phyloP scores from a whole-genome alignment of 1,140 invertebrate genomes.

The Drosophila pseudoobscura region DNA sequence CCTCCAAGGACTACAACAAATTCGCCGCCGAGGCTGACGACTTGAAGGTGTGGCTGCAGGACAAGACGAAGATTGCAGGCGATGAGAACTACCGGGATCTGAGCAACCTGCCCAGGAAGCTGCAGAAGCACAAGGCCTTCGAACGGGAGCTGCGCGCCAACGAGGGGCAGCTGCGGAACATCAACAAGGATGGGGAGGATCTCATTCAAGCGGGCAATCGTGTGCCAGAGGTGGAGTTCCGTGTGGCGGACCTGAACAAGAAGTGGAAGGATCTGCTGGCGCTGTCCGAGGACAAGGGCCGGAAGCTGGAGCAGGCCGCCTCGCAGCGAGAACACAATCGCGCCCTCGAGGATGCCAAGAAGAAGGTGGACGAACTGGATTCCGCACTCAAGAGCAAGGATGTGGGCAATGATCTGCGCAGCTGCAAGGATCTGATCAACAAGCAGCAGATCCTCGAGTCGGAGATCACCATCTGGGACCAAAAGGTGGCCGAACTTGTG shows the following conservation, averaged over 20 bases:
- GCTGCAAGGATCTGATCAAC: constrained; percentile 94
- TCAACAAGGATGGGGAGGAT: constrained; percentile 91
- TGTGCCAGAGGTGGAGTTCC: constrained; percentile 87
- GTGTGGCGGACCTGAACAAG: constrained; percentile 88
- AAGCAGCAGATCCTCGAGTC: constrained; percentile 93
- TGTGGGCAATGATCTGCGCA: constrained; percentile 92
- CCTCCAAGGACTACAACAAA: constrained; percentile 91
- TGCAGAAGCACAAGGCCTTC: constrained; percentile 99
- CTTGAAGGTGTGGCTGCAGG: constrained; percentile 93
- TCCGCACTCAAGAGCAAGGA: constrained; percentile 90
- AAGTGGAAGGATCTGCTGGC: constrained; percentile 89
- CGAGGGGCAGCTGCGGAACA: constrained; percentile 92
- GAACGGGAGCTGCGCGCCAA: constrained; percentile 96
- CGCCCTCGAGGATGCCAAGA: constrained; percentile 91
- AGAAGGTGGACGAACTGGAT: constrained; percentile 92
- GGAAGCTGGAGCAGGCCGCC: constrained; percentile 87
- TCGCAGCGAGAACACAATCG: constrained; percentile 82
- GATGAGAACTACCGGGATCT: constrained; percentile 97
- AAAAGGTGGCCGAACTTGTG: constrained; percentile 90
- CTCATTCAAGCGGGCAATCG: constrained; percentile 89
- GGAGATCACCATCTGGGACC: constrained; percentile 91
- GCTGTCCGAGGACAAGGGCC: constrained; percentile 91
- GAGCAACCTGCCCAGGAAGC: constrained; percentile 94
- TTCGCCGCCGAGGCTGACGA: constrained; percentile 96
- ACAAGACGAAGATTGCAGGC: constrained; percentile 95